Percentiles rank a stretch among this genome's conserved stretches.
Evolutionary conservation across 2,888 invertebrate genomes (phyloP).

Genomic region (Biston betularia): DNA sequence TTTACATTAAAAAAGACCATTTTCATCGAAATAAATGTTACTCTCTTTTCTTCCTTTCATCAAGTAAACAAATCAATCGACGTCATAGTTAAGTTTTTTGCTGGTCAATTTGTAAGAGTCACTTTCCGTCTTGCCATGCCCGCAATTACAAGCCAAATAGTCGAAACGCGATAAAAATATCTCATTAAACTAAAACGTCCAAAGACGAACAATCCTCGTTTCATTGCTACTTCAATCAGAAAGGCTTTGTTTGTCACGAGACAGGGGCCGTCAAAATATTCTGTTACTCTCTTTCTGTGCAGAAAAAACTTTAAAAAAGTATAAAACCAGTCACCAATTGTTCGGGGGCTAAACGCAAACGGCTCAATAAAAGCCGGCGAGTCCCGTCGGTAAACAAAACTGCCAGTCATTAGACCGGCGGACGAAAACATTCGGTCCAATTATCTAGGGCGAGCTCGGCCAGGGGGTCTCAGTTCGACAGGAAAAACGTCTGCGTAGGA

Average conservation of each 20-base stretch:
- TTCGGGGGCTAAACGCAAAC: slow-evolving; percentile 71
- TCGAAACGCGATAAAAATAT: slow-evolving; percentile 25
- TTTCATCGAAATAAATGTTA: too few species aligned
- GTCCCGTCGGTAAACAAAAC: slow-evolving; percentile 81
- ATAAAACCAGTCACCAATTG: slow-evolving; percentile 64
- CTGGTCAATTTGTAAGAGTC: too few species aligned
- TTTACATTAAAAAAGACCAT: too few species aligned
- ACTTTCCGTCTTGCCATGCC: background rate
- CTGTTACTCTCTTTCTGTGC: slow-evolving; percentile 25
- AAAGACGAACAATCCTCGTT: slow-evolving; percentile 31
- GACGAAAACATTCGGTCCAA: slow-evolving; percentile 81
- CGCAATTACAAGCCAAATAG: slow-evolving; percentile 1
- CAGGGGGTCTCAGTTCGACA: slow-evolving; percentile 44
- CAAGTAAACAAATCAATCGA: too few species aligned
- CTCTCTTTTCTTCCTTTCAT: too few species aligned
- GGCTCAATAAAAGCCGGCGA: slow-evolving; percentile 76
- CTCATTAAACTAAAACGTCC: slow-evolving; percentile 27
- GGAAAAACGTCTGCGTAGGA: slow-evolving; percentile 71
- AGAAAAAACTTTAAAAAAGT: slow-evolving; percentile 55
- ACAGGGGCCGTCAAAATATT: slow-evolving; percentile 38
- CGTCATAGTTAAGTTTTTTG: too few species aligned
- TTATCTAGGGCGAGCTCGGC: slow-evolving; percentile 65
- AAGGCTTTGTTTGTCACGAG: slow-evolving; percentile 33
- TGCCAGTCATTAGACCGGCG: slow-evolving; percentile 81
- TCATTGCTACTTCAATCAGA: slow-evolving; percentile 40